Evolutionary conservation across 2,888 invertebrate genomes (phyloP), one percentile per base, ranked within the genome.

Genomic region (Campoplex capitator): DNA sequence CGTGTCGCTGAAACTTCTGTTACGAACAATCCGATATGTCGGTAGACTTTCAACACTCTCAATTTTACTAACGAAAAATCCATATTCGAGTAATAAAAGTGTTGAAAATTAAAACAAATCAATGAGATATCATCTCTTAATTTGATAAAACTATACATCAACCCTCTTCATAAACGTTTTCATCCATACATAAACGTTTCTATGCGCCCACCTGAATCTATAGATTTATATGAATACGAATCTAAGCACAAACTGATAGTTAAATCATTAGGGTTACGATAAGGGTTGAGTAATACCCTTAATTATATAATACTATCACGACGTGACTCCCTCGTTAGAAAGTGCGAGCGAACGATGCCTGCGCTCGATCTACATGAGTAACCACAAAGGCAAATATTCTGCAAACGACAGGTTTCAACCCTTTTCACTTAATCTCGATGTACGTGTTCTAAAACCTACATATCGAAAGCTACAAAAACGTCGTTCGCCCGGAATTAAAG

Each of bases 321-420:
- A 28, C 28, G 23, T 11, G 23, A 42, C 13, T 13, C 23, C 23
- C 38, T 70, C 45, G 45, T 45, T 45, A 45, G 45, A 28, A 45
- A 45, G n/a, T 45, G 6, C 70, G 68, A 68, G 68, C 16, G 28
- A 70, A 45, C 16, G 45, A 28, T 45, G 45, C 16, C 28, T 28
- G 70, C 28, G 45, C 28, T 70, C 42, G n/a, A 28, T 70, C 45
- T 70, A 45, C 45, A 23, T 45, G 70, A 45, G 45, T 23, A 45
- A 62, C 45, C 45, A 23, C 42, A 45, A 45, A 23, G 45, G n/a
- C 42, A 70, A 70, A 70, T 23, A 45, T 28, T 70, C 70, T 70
- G 70, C 70, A 70, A 45, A 70, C 45, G 70, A 70, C 70, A 70
- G 70, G 70, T 45, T 23, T 16, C 45, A 70, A 70, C 28, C 70